These are phyloP conservation scores for Agelas oroides DNA, from an alignment of 37 sponge, comb jelly and placozoan genomes.

Conservation along the genomic window DNA sequence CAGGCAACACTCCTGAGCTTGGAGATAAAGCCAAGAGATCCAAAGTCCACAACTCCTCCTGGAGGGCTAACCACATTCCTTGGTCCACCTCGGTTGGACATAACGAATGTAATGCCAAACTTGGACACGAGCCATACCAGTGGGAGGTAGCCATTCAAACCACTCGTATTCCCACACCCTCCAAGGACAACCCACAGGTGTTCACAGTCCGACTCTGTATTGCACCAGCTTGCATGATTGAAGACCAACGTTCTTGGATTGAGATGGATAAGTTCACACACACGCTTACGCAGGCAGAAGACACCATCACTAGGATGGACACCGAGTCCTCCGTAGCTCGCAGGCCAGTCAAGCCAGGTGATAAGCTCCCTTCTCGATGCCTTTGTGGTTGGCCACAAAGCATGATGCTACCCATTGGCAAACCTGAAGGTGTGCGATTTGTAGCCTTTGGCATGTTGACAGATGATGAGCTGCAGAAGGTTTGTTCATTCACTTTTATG, in stretches of 20 bases:
- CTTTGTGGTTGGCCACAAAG: conserved; percentile 34
- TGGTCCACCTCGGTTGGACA: neutral
- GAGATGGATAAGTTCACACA: conserved; percentile 35
- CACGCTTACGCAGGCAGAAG: neutral
- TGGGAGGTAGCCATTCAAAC: neutral
- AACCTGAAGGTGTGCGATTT: neutral
- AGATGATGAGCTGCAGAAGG: conserved; percentile 8
- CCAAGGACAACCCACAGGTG: neutral
- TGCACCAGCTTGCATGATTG: neutral
- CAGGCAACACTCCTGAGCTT: neutral
- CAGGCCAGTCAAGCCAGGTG: neutral
- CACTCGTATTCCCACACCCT: neutral
- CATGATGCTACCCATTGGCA: conserved; percentile 23
- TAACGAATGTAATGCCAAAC: neutral
- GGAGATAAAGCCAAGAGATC: neutral
- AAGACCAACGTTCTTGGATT: conserved; percentile 3
- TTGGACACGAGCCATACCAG: conserved; percentile 10
- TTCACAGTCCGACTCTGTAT: conserved; percentile 21
- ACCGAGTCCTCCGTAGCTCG: conserved; percentile 6
- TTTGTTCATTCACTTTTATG: neutral
- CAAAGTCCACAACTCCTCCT: conserved; percentile 3
- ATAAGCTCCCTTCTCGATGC: neutral
- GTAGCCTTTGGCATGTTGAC: conserved; percentile 13
- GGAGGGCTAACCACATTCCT: conserved; percentile 4
- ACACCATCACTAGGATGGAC: neutral